Evolutionary conservation across 2,113 vertebrate species (phyloP), one percentile per base, ranked within the genome.

Genomic region (Dromas ardeola): DNA sequence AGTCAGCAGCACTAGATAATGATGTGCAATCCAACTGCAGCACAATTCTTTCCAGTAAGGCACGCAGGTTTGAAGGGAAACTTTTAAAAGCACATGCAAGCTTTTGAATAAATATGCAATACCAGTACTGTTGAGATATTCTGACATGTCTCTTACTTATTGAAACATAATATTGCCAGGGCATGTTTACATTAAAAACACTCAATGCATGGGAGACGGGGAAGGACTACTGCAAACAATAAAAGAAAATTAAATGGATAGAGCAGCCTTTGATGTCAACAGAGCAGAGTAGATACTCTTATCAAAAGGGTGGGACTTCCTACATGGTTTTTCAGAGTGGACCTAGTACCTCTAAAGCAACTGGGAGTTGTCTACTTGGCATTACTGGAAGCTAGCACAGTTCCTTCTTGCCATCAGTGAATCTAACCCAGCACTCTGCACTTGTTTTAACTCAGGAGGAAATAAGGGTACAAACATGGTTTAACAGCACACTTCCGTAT

Each of bases 401-500:
- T 71, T 93, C 86, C 95, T 81, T 91, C 89, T 71, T 91, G 72
- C 86, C 93, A 6, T 77, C 2, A 0, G 30, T 53, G 30, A 85
- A 77, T 81, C 86, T 81, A 79, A 94, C 70, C 88, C 81, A 69
- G 84, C 86, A 95, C 91, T 82, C 96, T 91, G 83, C 91, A 96
- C 95, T 97, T 91, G 78, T 67, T 95, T 89, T 87, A 96, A 95
- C 95, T 97, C 96, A 97, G 96, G 95, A 96, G 94, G 93, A 96
- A 93, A 92, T 89, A 95, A 91, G 83, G 91, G 55, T 95, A 95
- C 88, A 97, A 95, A 95, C 94, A 96, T 96, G 97, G 94, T 97
- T 97, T 95, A 97, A 97, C 89, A 97, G 95, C 96, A 97, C 96
- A 97, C 94, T 97, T 96, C 52, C 3, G 17, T 89, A 94, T 94